Base-by-base conservation (phyloP, 2,888 invertebrate genomes). In the Sarcophaga subvicina region DNA sequence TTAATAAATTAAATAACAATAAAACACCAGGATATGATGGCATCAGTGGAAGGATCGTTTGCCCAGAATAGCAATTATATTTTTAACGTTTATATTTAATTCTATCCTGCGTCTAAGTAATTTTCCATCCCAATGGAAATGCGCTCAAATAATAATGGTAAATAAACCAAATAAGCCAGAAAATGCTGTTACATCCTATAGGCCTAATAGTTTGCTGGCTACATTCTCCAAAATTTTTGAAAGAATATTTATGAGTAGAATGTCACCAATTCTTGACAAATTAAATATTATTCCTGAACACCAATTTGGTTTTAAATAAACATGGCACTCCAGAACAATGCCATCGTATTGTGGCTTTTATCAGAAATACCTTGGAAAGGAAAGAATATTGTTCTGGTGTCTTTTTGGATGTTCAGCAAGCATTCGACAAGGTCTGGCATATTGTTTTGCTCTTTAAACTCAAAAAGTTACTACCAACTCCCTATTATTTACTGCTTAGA, bases 221-320 rank as follows among this genome's bases (percentile, higher is more conserved):
- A 62, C 64, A 12, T 78, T 85, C 37, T 81, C 78, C 14, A 85
- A 85, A 64, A 47, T 85, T 70, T 81, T 77, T 67, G 77, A 85
- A 54, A 67, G 45, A 78, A 59, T 77, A 62, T 69, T 78, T 47
- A 17, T 77, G 3, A 80, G 25, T 49, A 73, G 75, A 75, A n/a
- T 6, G 27, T 27, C 6, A 27, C 27, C 27, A 6, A 27, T 27
- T 27, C 27, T 27, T 6, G 27, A 27, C 6, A 27, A 27, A 27
- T 27, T 27, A 27, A 27, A 27, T 27, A 27, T 27, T 27, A 27
- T 27, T 27, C 6, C 27, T 27, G 27, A 27, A 27, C 6, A 27
- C 27, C 27, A 27, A 27, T 27, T 27, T 27, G 27, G 27, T 27
- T 27, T 27, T 6, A 27, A 6, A 6, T 27, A 27, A 27, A 27